Base-by-base conservation (phyloP, 2,113 vertebrate species). In the Ceyx melanurus region DNA sequence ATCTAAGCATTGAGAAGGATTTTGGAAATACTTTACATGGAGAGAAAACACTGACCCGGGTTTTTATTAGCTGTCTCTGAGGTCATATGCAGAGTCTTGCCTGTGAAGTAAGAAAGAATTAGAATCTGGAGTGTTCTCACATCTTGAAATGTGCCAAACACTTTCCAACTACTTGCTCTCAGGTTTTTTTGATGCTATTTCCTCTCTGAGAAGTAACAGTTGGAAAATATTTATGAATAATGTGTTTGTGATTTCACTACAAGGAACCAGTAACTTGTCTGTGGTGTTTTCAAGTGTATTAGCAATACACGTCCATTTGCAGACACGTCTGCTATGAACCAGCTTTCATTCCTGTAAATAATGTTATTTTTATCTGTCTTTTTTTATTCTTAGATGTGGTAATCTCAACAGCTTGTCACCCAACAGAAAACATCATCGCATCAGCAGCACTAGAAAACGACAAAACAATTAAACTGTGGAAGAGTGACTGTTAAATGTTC, bases 381-480 rank as follows among this genome's bases (percentile, higher is more conserved):
- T 29, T 31, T 90, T n/a, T 78, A 37, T 70, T 21, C 48, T 37
- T 92, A 99, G 99, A 99, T 70, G 99, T 99, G 11, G 99, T 99
- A 84, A 99, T 99, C 92, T 99, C 99, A 5, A 99, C 99, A 13
- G 99, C 99, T 57, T 99, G 99, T 94, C 99, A 99, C 97, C 99
- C 99, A 2, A 99, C 99, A 94, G 99, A 99, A 94, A 99, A 99
- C 98, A 99, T 99, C 98, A 99, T 99, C 2, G 99, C 99, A 2
- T 99, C 99, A 0, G 99, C 99, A 0, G 99, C 99, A 17, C 97
- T 99, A 97, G 99, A 99, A 98, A 99, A 99, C 1, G 99, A 99
- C 99, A 99, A 99, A 97, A 99, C 99, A 92, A 99, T 99, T 97
- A 99, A 99, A 96, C 98, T 99, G 96, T 99, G 99, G 99, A 99